Percentiles rank a stretch among this genome's conserved stretches.
These are phyloP conservation scores for Pogonus chalceus DNA, from an alignment of 1,140 invertebrate genomes.

Conservation along the genomic window DNA sequence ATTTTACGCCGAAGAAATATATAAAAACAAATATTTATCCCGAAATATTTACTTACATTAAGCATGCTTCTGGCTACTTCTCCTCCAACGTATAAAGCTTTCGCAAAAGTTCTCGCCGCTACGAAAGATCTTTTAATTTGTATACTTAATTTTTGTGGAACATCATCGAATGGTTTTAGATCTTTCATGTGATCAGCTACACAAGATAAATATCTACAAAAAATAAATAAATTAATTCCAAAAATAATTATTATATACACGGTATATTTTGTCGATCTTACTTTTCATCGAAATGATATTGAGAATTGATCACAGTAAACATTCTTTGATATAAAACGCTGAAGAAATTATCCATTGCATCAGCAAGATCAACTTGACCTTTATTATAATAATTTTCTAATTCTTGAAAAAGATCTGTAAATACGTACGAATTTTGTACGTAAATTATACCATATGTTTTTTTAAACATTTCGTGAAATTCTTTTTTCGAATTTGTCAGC, in stretches of 20 bases:
- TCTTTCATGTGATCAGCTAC: constrained; percentile 85
- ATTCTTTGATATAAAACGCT: constrained; percentile 87
- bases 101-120: constrained; percentile 85
- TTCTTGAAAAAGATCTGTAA: constrained; percentile 82
- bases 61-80: constrained; percentile 75
- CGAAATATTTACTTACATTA: constrained; percentile 54
- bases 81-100: constrained; percentile 71
- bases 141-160: constrained; percentile 77
- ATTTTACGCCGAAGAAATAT: no score
- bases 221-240: constrained; percentile 15
- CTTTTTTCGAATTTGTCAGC: constrained; percentile 67
- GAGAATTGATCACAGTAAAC: constrained; percentile 88
- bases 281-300: constrained; percentile 80
- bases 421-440: constrained; percentile 86
- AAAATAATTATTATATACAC: constrained; percentile 8
- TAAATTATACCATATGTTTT: constrained; percentile 92
- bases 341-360: constrained; percentile 89
- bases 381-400: constrained; percentile 82
- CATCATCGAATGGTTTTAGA: constrained; percentile 88
- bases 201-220: constrained; percentile 60
- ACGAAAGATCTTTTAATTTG: constrained; percentile 89
- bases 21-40: no score
- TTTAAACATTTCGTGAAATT: constrained; percentile 91
- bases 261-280: no score
- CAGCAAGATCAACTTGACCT: constrained; percentile 70